Evolutionary conservation across 2,797 vertebrate species (phyloP).

Genomic region (Acropternis orthonyx): DNA sequence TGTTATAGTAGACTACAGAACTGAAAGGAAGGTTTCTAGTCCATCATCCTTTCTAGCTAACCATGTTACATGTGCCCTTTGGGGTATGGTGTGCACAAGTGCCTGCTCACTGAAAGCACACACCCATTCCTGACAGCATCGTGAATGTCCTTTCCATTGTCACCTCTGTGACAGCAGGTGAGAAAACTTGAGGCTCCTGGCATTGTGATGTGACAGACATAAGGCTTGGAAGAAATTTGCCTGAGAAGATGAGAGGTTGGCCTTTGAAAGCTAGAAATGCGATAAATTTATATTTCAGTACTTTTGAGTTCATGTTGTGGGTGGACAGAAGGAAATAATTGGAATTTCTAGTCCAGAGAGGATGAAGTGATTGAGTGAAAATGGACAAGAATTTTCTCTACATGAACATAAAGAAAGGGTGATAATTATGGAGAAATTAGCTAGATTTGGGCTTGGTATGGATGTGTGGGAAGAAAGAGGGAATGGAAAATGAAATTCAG

Average conservation of each 20-base stretch:
- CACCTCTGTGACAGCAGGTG: conserved; percentile 81
- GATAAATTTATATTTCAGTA: not conserved
- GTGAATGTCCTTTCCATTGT: conserved; percentile 78
- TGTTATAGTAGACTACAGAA: not conserved
- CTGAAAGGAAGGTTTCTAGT: not conserved
- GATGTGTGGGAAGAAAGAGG: conserved; percentile 45
- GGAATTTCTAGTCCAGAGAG: not conserved
- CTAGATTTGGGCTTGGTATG: not conserved
- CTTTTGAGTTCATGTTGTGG: not conserved
- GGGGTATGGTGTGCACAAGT: conserved; percentile 77
- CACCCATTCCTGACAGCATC: conserved; percentile 78
- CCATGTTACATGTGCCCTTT: conserved; percentile 76
- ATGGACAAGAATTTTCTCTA: not conserved
- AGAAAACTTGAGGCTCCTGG: not conserved
- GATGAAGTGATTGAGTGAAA: not conserved
- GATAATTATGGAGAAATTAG: not conserved
- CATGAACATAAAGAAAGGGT: not conserved
- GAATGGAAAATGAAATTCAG: conserved; percentile 33
- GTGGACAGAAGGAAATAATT: not conserved
- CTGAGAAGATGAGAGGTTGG: not conserved
- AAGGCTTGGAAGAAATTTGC: too few relatives aligned
- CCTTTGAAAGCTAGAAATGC: not conserved
- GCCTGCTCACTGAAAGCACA: conserved; percentile 80
- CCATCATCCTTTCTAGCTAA: conserved; percentile 51
- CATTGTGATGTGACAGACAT: not conserved